Evolutionary conservation across 2,797 vertebrate species (phyloP).

Genomic region (Rhinatrema bivittatum): DNA sequence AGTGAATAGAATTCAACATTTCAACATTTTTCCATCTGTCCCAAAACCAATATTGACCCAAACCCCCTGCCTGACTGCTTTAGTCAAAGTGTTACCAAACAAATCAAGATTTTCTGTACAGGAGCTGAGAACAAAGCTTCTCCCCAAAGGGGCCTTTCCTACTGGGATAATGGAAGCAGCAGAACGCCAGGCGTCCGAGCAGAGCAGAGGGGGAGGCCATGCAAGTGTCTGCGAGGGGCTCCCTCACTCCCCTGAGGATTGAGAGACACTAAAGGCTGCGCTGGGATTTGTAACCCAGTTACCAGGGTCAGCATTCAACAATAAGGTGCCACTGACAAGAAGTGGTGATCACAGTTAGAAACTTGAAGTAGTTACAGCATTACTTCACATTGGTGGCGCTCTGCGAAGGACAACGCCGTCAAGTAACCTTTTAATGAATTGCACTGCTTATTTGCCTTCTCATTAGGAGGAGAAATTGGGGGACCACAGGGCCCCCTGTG

Average conservation of each 20-base stretch:
- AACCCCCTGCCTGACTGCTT: conserved; percentile 63
- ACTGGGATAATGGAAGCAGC: conserved; percentile 55
- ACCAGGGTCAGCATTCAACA: conserved; percentile 51
- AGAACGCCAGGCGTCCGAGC: conserved; percentile 47
- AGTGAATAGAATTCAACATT: conserved; percentile 68
- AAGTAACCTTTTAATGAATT: conserved; percentile 41
- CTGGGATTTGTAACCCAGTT: conserved; percentile 57
- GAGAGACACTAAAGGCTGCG: conserved; percentile 62
- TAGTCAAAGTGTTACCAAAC: conserved; percentile 65
- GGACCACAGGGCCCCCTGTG: conserved; percentile 26
- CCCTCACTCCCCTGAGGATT: conserved; percentile 51
- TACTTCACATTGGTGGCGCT: conserved; percentile 49
- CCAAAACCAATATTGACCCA: conserved; percentile 77
- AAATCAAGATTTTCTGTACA: conserved; percentile 65
- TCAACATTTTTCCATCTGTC: conserved; percentile 69
- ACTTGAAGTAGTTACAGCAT: conserved; percentile 37
- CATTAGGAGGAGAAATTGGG: conserved; percentile 37
- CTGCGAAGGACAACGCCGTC: conserved; percentile 43
- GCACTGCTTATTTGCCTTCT: conserved; percentile 26
- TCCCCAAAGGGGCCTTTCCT: conserved; percentile 62
- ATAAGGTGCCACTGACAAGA: conserved; percentile 34
- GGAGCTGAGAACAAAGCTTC: conserved; percentile 63
- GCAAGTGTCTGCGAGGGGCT: conserved; percentile 55
- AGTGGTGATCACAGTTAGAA: neutral
- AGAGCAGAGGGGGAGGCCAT: too few species aligned